Evolutionary conservation across 2,797 vertebrate species (phyloP), one percentile per base, ranked within the genome.

Genomic region (Spinibarbus caldwelli): DNA sequence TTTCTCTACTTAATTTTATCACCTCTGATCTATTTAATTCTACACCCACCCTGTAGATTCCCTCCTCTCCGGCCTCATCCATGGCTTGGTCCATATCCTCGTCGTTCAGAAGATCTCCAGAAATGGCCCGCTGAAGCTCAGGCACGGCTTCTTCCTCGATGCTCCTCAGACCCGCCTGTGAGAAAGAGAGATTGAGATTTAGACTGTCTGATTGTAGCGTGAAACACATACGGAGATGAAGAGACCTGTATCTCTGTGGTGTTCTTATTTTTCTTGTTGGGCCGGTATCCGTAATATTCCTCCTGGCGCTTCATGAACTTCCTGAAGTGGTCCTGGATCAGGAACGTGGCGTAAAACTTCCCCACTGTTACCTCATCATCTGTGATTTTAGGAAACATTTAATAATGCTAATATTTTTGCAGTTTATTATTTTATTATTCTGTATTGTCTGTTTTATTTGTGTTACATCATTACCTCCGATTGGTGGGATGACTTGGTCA

Each of bases 321-420:
- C 82, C 97, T 93, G 93, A 97, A 98, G 83, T 98, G 97, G 82
- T 99, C 97, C 91, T 99, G 97, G 91, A 99, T 98, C 83, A 99
- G 94, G 93, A 98, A 98, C 0, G 97, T 99, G 41, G 97, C 97
- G 0, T 99, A 99, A 93, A 99, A 98, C 92, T 98, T 99, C 1
- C 97, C 97, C 76, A 99, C 97, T 0, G 97, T 99, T 90, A 99
- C 97, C 89, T 99, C 97, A 14, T 99, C 97, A 90, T 99, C 97
- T 99, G 93, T 87, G 52, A 86, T 47, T 41, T 41, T 0, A 78
- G 3, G 5, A 59, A 9, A 29, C 5, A 21, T 36, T 76, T 9
- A 34, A n/a, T 34, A 57, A 59, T 19, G 23, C 3, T 10, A 11
- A 26, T 19, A 26, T 57, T 41, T 11, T 11, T 57, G 23, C 6